Evolutionary conservation across 2,888 invertebrate genomes (phyloP), one percentile per base, ranked within the genome.

Genomic region (Oligia strigilis): DNA sequence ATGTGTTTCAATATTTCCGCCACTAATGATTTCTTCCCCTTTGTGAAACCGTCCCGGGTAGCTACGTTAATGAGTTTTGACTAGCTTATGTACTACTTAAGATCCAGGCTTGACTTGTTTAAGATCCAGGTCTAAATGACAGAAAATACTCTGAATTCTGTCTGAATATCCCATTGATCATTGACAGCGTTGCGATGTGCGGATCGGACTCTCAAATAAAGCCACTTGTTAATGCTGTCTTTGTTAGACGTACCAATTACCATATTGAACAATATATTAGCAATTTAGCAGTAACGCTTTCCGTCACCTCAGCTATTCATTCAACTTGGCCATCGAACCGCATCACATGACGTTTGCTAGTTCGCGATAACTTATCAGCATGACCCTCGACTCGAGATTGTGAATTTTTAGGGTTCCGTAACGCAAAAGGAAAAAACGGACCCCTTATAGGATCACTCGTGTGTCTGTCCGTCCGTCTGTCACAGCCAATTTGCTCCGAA

Each of bases 241-340:
- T 17, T 69, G 13, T 49, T 49, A 60, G 72, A 65, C 9, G n/a
- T 46, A 36, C 19, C 14, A 29, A 58, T n/a, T 79, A 29, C 55
- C 60, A 62, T 73, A 72, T 72, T 60, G 52, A 70, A n/a, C 8
- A 62, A 40, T 36, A n/a, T 66, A 55, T 58, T 55, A 52, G 80
- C 60, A 74, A 40, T 40, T 4, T 49, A 58, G 80, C 60, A 74
- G 58, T 36, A 49, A 78, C 46, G 40, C 76, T 60, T 78, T 79
- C 72, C 65, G 75, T 78, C 79, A 82, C 71, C 73, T 73, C 80
- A 65, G 64, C 52, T 58, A 80, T 85, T 83, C 83, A 83, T 85
- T 82, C 73, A 87, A 83, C 77, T 88, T 88, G 90, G 90, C 78
- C 91, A 90, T 88, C 92, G 92, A 90, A 92, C 92, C 89, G 87